phyloP scores from a whole-genome alignment of 2,888 invertebrate genomes.

The Eupeodes luniger region DNA sequence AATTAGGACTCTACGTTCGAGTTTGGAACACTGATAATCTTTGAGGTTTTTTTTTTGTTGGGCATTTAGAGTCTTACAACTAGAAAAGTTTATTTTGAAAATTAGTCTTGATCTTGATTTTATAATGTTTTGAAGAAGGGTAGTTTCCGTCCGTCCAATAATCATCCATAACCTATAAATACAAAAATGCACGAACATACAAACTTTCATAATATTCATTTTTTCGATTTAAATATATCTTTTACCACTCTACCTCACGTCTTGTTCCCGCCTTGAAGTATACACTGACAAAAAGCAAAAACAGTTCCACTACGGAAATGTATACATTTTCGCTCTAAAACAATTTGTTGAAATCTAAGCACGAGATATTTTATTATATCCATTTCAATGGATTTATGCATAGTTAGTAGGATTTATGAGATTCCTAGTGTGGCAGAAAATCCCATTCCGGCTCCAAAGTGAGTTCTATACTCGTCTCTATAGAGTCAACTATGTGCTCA shows the following conservation, averaged over 20 bases:
- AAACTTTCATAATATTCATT: conserved; percentile 57
- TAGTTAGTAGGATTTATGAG: conserved; percentile 68
- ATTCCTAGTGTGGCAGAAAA: conserved; percentile 51
- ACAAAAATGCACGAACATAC: no score
- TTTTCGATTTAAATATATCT: conserved; percentile 23
- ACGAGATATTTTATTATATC: conserved; percentile 75
- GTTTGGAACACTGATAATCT: no score
- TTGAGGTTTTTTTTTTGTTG: no score
- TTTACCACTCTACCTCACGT: not conserved
- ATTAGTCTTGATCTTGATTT: no score
- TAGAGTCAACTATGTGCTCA: conserved; percentile 41
- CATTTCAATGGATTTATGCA: conserved; percentile 71
- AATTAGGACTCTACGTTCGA: no score
- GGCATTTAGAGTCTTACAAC: no score
- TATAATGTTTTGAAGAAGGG: no score
- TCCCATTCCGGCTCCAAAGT: conserved; percentile 50
- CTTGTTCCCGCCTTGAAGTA: no score
- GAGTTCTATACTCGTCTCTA: not conserved
- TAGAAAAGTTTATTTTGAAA: no score
- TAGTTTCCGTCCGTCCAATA: no score
- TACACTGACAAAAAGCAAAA: conserved; percentile 18
- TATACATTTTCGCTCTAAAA: conserved; percentile 71
- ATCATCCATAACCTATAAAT: no score
- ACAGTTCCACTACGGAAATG: conserved; percentile 67
- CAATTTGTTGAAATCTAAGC: conserved; percentile 76